phyloP scores from a whole-genome alignment of 2,797 vertebrate species.

The Intellagama lesueurii region DNA sequence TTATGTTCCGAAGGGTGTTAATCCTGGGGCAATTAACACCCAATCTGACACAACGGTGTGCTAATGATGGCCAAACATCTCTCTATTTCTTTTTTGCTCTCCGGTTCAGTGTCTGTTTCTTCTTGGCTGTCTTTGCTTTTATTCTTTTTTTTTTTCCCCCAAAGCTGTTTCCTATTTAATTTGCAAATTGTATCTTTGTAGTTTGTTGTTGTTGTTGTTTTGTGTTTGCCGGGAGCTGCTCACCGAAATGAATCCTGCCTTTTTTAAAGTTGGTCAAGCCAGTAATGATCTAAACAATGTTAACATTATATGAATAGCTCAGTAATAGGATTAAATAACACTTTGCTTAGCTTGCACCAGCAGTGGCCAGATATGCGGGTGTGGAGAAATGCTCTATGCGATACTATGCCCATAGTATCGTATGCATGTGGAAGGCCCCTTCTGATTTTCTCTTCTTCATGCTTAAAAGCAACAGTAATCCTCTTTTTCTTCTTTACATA shows the following conservation, averaged over 20 bases:
- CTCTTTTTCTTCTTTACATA: neutral
- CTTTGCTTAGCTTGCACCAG: neutral
- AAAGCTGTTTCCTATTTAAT: neutral
- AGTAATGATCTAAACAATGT: too few relatives aligned
- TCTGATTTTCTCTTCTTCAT: too few relatives aligned
- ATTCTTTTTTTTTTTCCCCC: neutral
- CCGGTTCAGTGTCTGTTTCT: neutral
- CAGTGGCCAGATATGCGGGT: neutral
- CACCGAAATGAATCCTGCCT: too few relatives aligned
- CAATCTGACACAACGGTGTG: conserved; percentile 48
- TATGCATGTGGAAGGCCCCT: too few relatives aligned
- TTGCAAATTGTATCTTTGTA: too few relatives aligned
- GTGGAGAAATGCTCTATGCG: neutral
- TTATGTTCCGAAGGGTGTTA: conserved; percentile 64
- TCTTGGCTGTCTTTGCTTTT: neutral
- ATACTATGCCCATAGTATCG: too few relatives aligned
- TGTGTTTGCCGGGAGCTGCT: too few relatives aligned
- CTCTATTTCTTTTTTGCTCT: conserved; percentile 37
- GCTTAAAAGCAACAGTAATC: neutral
- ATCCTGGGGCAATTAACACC: conserved; percentile 65
- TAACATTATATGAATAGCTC: too few relatives aligned
- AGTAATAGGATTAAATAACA: neutral
- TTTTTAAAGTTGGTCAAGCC: too few relatives aligned
- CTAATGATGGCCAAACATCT: conserved; percentile 45
- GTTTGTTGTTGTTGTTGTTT: too few relatives aligned